Conservation (phyloP, 2,888 invertebrate species). For the Parnassius glacialis region DNA sequence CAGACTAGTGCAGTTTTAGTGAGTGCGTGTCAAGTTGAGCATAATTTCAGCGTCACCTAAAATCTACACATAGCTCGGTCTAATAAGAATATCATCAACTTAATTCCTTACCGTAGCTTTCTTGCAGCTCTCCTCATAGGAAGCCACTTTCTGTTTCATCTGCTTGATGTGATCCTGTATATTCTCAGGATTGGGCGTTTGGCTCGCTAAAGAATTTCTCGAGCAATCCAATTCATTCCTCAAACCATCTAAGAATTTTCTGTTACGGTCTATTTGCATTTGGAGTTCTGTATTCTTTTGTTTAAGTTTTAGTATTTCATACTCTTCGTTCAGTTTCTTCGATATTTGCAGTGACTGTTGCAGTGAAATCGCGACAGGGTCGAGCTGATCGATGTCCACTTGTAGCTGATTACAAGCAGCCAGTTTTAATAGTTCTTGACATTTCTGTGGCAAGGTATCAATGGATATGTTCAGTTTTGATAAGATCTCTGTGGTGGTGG, state of each 20-base stretch:
- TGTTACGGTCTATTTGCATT: slow-evolving; percentile 60
- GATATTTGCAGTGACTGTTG: slow-evolving; percentile 47
- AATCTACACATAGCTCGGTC: too few species aligned
- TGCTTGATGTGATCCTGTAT: slow-evolving; percentile 62
- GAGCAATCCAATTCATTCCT: slow-evolving; percentile 56
- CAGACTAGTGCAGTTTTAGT: too few species aligned
- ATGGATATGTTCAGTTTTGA: slow-evolving; percentile 55
- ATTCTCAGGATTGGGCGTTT: slow-evolving; percentile 57
- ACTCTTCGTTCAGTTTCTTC: slow-evolving; percentile 56
- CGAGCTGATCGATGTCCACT: slow-evolving; percentile 47
- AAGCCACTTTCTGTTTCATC: slow-evolving; percentile 59
- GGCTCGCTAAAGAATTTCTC: slow-evolving; percentile 44
- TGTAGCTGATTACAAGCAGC: slow-evolving; percentile 43
- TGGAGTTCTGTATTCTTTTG: slow-evolving; percentile 61
- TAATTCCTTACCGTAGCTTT: slow-evolving; percentile 54
- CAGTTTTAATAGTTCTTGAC: slow-evolving; percentile 50
- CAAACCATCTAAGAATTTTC: slow-evolving; percentile 50
- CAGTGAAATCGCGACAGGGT: slow-evolving; percentile 54
- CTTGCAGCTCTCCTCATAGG: slow-evolving; percentile 65
- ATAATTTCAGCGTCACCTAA: too few species aligned
- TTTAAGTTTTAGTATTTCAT: slow-evolving; percentile 58
- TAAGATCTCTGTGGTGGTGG: slow-evolving; percentile 51
- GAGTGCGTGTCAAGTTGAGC: too few species aligned
- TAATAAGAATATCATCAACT: too few species aligned
- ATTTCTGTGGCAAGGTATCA: slow-evolving; percentile 59